Conservation (phyloP, 1,140 invertebrate genomes). For the Drosophila pseudoananassae region DNA sequence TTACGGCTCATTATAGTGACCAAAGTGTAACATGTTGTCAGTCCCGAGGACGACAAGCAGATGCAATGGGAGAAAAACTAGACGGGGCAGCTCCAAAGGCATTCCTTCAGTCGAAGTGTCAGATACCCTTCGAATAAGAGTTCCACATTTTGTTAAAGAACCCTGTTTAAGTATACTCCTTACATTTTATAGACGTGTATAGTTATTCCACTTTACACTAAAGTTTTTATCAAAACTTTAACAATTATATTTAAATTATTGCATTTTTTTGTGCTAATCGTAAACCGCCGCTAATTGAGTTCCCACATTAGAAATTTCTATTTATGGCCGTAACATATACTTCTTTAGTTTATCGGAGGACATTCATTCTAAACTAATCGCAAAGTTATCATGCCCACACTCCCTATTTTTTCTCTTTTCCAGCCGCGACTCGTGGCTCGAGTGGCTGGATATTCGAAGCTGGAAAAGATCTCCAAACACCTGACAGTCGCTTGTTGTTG, state of each 20-base stretch:
- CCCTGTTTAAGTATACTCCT: no score
- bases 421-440: slow-evolving; percentile 58
- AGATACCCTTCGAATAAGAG: slow-evolving; percentile 14
- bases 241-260: background rate
- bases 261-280: background rate
- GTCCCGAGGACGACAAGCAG: slow-evolving; percentile 60
- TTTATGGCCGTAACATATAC: slow-evolving; percentile 24
- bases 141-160: background rate
- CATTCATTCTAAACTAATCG: slow-evolving; percentile 42
- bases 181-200: no score
- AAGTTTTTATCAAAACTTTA: background rate
- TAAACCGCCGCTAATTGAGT: slow-evolving; percentile 28
- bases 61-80: slow-evolving; percentile 12
- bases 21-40: slow-evolving; percentile 82
- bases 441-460: slow-evolving; percentile 10
- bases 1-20: slow-evolving; percentile 82
- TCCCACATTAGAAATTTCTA: slow-evolving; percentile 42
- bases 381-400: slow-evolving; percentile 43
- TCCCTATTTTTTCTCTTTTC: slow-evolving; percentile 8
- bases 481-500: slow-evolving; percentile 69
- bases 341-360: slow-evolving; percentile 24
- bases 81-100: no score
- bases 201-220: background rate
- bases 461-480: slow-evolving; percentile 59
- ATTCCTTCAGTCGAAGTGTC: background rate